Base-by-base conservation (phyloP, 2,113 vertebrate species). In the Thunnus maccoyii region DNA sequence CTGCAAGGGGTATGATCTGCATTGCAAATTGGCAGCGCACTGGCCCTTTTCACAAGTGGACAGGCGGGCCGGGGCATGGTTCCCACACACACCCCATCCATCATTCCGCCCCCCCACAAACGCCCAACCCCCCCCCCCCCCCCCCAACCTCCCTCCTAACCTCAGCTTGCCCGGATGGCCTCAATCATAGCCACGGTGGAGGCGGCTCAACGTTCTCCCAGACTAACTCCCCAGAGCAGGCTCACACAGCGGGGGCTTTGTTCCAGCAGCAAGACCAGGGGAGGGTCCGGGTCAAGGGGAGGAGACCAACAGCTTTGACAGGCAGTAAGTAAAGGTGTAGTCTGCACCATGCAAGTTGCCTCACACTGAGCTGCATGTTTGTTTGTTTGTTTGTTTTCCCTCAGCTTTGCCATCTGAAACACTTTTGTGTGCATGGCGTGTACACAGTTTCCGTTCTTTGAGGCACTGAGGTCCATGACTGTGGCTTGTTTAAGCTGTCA, bases 31-130 rank as follows among this genome's bases (percentile, higher is more conserved):
- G 76, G 56, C 82, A 58, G 70, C 56, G 90, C 68, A 82, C 85
- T 67, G 86, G 89, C 50, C 82, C 83, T 80, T 89, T 93, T 89
- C 84, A 91, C 87, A 78, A 91, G 86, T 90, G 85, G 84, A 86
- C 87, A 73, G 61, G 87, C 87, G 73, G 91, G 76, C 41, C 66
- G n/a, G 82, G 83, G 87, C 84, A 88, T 13, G 80, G 90, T 94
- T 93, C 93, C 93, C 94, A 94, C 92, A 94, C 88, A 88, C 85
- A 85, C 78, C 86, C 91, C 80, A 80, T 88, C 80, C 80, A 80
- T 88, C 89, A 84, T 74, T 44, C 85, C 15, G 0, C 69, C 47
- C 44, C 66, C 44, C 30, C 9, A 52, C 69, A 44, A 68, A 78
- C 25, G 1, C 76, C 82, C 81, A 22, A 46, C 58, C 71, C 72